Conservation (phyloP, 2,113 vertebrate genomes). For the Hyaena hyaena region DNA sequence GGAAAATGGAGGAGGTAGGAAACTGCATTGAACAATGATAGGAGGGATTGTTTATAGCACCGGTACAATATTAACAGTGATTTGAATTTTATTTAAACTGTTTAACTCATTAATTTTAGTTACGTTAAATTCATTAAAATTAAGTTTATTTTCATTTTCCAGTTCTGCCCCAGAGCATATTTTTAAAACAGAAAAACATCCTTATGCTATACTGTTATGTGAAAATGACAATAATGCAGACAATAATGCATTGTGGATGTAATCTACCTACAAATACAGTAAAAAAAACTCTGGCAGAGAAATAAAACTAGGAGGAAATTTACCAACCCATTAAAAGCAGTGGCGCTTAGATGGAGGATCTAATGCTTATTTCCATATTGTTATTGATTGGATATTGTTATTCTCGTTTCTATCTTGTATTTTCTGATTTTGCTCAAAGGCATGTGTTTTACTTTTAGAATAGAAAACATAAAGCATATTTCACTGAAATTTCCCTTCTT, state of each 20-base stretch:
- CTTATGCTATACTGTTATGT: neutral
- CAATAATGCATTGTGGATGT: neutral
- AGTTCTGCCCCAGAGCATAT: neutral
- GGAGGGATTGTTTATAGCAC: neutral
- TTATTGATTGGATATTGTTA: neutral
- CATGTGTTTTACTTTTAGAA: neutral
- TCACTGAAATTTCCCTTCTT: neutral
- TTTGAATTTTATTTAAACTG: neutral
- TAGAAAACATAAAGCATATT: neutral
- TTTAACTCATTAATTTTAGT: conserved; percentile 9
- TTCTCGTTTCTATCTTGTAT: neutral
- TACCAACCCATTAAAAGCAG: neutral
- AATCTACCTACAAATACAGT: neutral
- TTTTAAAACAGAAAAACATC: neutral
- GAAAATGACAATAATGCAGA: neutral
- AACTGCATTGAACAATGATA: neutral
- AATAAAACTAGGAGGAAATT: neutral
- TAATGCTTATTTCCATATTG: neutral
- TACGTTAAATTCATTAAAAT: neutral
- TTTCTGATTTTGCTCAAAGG: neutral
- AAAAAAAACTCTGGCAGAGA: neutral
- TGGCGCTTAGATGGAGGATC: neutral
- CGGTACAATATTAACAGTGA: neutral
- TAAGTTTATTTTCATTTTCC: neutral
- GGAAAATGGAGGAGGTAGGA: neutral